phyloP scores from a whole-genome alignment of 2,797 vertebrate species.

The Varecia variegata region DNA sequence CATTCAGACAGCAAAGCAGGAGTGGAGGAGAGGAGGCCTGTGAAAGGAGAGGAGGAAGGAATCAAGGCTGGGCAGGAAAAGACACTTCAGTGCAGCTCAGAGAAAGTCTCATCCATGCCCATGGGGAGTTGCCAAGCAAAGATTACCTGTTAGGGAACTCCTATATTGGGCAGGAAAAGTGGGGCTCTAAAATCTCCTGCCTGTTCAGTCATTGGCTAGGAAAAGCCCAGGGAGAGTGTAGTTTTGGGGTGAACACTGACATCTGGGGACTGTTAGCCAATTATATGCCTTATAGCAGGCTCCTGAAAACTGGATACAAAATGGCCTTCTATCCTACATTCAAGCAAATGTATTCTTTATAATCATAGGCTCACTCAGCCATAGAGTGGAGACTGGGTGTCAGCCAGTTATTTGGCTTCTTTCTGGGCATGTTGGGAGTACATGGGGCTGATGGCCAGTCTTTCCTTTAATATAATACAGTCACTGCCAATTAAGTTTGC shows the following conservation, averaged over 20 bases:
- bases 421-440: not conserved
- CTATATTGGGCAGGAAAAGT: not conserved
- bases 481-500: not conserved
- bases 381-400: not conserved
- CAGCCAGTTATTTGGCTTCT: not conserved
- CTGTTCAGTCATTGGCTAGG: not conserved
- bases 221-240: not conserved
- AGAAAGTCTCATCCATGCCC: not conserved
- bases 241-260: not conserved
- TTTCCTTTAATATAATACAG: not conserved
- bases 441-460: not conserved
- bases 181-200: not conserved
- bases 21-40: not conserved
- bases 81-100: not conserved
- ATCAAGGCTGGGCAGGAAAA: not conserved
- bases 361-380: not conserved
- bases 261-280: not conserved
- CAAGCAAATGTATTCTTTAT: not conserved
- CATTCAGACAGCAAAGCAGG: not conserved
- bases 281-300: not conserved
- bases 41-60: not conserved
- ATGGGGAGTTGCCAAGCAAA: not conserved
- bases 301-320: not conserved
- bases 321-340: not conserved
- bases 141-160: not conserved